Percentiles rank a stretch among this genome's conserved stretches.
Conservation (phyloP, 23 tunicate species). For the Ciona savignyi region DNA sequence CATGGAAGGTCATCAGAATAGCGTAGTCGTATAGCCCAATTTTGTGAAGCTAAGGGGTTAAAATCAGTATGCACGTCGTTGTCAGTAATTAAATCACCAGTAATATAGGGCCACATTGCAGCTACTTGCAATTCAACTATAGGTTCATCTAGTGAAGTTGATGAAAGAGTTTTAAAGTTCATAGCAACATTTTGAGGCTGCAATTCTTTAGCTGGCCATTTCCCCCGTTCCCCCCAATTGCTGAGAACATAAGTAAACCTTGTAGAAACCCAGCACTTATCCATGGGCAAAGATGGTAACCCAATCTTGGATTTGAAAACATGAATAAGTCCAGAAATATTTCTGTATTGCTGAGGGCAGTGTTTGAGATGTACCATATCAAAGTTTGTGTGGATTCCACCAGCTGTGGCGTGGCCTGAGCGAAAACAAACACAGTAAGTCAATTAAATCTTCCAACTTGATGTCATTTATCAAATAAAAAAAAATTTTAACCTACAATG, state of each 20-base stretch:
- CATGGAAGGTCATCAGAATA: constrained; percentile 61
- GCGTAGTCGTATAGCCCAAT: constrained; percentile 50
- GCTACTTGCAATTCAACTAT: constrained; percentile 63
- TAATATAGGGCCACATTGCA: constrained; percentile 59
- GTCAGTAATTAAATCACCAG: constrained; percentile 54
- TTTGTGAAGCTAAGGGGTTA: constrained; percentile 53
- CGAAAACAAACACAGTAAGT: no score
- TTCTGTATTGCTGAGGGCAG: constrained; percentile 57
- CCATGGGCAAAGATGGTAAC: constrained; percentile 12
- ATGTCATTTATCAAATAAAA: no score
- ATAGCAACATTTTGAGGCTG: constrained; percentile 50
- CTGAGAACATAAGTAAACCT: constrained; percentile 64
- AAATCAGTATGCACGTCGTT: constrained; percentile 58
- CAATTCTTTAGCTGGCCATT: constrained; percentile 61
- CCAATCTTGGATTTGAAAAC: constrained; percentile 59
- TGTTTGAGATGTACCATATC: constrained; percentile 78
- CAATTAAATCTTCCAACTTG: no score
- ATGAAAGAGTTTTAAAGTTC: constrained; percentile 36
- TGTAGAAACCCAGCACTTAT: constrained; percentile 38
- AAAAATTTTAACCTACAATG: no score
- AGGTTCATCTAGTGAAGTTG: constrained; percentile 77
- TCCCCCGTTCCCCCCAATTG: constrained; percentile 66
- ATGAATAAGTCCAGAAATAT: constrained; percentile 46
- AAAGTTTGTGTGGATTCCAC: constrained; percentile 57
- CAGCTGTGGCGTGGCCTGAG: background rate